Conservation (phyloP, 1,140 invertebrate species). For the Panulirus ornatus region DNA sequence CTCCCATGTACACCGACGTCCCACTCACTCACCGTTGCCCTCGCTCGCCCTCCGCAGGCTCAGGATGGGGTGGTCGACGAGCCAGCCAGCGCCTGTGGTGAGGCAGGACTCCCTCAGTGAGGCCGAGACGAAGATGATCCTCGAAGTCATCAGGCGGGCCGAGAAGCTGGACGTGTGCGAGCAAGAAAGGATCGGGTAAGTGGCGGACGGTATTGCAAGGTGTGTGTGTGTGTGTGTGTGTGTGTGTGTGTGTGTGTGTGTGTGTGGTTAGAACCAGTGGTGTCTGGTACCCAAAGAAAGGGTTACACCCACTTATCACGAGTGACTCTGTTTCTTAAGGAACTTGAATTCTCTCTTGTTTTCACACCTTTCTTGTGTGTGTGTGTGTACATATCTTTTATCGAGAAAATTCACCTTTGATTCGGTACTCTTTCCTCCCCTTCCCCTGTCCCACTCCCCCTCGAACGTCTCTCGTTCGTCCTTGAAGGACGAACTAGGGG, state of each 20-base stretch:
- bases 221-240: background rate
- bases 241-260: slow-evolving; percentile 4
- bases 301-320: too few species aligned
- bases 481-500: too few species aligned
- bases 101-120: slow-evolving; percentile 54
- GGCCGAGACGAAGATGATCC: slow-evolving; percentile 62
- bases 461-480: too few species aligned
- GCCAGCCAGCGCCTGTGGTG: slow-evolving; percentile 40
- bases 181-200: slow-evolving; percentile 63
- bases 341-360: too few species aligned
- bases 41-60: slow-evolving; percentile 4
- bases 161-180: slow-evolving; percentile 49
- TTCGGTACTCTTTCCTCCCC: too few species aligned
- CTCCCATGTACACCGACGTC: background rate
- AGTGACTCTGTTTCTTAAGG: too few species aligned
- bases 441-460: too few species aligned
- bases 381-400: too few species aligned
- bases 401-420: too few species aligned
- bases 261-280: too few species aligned
- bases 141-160: slow-evolving; percentile 54
- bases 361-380: too few species aligned
- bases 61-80: slow-evolving; percentile 63
- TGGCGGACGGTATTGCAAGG: background rate
- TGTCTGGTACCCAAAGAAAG: too few species aligned
- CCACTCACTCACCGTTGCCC: background rate